Conservation (phyloP, 2,888 invertebrate species). For the Iselma pallidipennis region DNA sequence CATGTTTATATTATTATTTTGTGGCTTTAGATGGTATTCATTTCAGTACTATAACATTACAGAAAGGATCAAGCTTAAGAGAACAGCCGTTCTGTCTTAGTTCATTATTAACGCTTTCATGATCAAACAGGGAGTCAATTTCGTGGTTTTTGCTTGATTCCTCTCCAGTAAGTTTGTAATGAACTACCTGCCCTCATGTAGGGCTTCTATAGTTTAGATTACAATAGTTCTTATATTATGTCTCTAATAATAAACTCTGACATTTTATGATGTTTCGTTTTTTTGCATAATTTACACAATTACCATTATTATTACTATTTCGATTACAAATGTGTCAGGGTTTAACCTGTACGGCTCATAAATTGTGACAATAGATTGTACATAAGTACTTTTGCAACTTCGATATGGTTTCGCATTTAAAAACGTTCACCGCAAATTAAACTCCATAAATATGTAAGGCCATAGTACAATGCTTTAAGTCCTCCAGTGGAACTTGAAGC, state of each 20-base stretch:
- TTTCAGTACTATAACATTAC: slow-evolving; percentile 7
- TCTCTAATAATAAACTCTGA: neutral
- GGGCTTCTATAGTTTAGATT: slow-evolving; percentile 25
- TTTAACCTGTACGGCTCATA: neutral
- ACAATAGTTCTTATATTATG: neutral
- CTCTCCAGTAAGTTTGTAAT: slow-evolving; percentile 25
- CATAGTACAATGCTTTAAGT: neutral
- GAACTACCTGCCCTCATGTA: slow-evolving; percentile 28
- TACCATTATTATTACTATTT: neutral
- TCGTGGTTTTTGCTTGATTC: slow-evolving; percentile 33
- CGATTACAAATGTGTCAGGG: neutral
- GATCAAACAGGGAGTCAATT: slow-evolving; percentile 37
- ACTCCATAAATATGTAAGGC: neutral
- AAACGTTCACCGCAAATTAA: neutral
- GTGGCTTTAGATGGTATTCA: neutral
- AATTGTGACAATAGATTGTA: neutral
- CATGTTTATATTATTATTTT: neutral
- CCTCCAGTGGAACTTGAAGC: neutral
- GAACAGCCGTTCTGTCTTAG: slow-evolving; percentile 24
- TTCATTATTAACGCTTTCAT: slow-evolving; percentile 33
- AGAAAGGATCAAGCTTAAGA: slow-evolving; percentile 11
- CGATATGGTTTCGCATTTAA: neutral
- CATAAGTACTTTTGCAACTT: neutral
- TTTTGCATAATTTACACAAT: neutral
- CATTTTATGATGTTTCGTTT: neutral